A percentile compares a stretch with the other conserved stretches of the same genome.
Conservation (phyloP, 2,888 invertebrate species). For the Anoplius nigerrimus region DNA sequence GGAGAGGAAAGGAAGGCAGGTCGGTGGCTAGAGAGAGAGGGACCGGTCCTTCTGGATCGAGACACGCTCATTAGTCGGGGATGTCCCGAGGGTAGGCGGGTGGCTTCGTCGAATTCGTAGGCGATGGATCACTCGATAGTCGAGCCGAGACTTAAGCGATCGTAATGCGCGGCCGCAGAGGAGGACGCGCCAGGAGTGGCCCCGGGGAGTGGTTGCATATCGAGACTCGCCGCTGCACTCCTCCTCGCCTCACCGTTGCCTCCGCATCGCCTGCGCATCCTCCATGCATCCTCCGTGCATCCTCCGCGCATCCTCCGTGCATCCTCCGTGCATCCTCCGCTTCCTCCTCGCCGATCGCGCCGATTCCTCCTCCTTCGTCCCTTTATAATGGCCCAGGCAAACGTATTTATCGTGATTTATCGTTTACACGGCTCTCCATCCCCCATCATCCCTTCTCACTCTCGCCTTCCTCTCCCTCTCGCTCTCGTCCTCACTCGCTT, state of each 20-base stretch:
- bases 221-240: conserved; percentile 34
- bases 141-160: conserved; percentile 72
- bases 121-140: conserved; percentile 72
- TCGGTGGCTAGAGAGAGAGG: conserved; percentile 19
- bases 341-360: conserved; percentile 44
- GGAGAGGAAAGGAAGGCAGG: conserved; percentile 10
- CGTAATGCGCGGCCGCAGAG: conserved; percentile 64
- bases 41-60: conserved; percentile 49
- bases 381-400: conserved; percentile 69
- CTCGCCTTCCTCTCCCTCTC: not conserved
- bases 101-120: conserved; percentile 67
- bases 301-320: conserved; percentile 2
- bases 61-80: conserved; percentile 58
- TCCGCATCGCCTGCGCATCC: conserved; percentile 5
- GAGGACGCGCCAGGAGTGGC: conserved; percentile 54
- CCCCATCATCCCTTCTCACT: conserved; percentile 15
- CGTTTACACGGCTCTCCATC: conserved; percentile 69
- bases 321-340: conserved; percentile 20
- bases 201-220: conserved; percentile 53
- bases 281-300: conserved; percentile 22
- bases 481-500: not conserved
- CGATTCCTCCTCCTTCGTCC: conserved; percentile 51
- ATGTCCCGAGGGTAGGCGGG: conserved; percentile 57
- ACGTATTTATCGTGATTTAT: conserved; percentile 73
- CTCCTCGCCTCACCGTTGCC: conserved; percentile 39